phyloP scores from a whole-genome alignment of 2,797 vertebrate genomes.

The Arnoldichthys spilopterus region DNA sequence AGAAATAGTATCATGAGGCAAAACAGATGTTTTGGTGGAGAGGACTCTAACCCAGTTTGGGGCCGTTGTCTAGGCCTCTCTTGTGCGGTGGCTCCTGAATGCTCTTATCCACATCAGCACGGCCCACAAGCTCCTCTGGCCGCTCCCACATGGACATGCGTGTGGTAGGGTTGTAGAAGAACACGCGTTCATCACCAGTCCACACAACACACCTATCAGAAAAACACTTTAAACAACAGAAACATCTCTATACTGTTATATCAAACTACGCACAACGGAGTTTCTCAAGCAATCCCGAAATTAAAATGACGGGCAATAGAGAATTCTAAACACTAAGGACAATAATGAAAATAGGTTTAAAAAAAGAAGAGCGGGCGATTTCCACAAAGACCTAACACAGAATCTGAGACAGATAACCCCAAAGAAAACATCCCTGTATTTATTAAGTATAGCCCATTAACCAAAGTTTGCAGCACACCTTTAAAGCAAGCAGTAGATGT shows the following conservation, averaged over 20 bases:
- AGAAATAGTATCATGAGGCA: background rate
- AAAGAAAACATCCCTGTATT: too few species aligned
- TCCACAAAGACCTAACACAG: too few species aligned
- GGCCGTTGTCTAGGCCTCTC: slow-evolving; percentile 89
- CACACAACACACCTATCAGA: slow-evolving; percentile 95
- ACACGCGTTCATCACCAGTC: slow-evolving; percentile 96
- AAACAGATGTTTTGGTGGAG: background rate
- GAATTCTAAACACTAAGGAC: too few species aligned
- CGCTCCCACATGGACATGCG: slow-evolving; percentile 99
- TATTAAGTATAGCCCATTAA: too few species aligned
- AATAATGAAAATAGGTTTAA: too few species aligned
- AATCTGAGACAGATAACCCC: too few species aligned
- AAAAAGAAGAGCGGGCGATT: too few species aligned
- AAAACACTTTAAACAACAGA: slow-evolving; percentile 79
- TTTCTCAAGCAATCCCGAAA: too few species aligned
- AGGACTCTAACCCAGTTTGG: slow-evolving; percentile 59
- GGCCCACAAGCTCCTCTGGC: slow-evolving; percentile 94
- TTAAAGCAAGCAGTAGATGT: too few species aligned
- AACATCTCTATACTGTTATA: slow-evolving; percentile 34
- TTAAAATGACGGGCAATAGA: too few species aligned
- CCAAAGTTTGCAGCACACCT: too few species aligned
- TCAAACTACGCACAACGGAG: background rate
- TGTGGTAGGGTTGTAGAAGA: slow-evolving; percentile 98
- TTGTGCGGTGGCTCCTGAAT: slow-evolving; percentile 98
- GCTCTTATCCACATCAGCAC: slow-evolving; percentile 96